A percentile compares a stretch with the other conserved stretches of the same genome.
Evolutionary conservation across 2,113 vertebrate genomes (phyloP).

Genomic region (Pelusios castaneus): DNA sequence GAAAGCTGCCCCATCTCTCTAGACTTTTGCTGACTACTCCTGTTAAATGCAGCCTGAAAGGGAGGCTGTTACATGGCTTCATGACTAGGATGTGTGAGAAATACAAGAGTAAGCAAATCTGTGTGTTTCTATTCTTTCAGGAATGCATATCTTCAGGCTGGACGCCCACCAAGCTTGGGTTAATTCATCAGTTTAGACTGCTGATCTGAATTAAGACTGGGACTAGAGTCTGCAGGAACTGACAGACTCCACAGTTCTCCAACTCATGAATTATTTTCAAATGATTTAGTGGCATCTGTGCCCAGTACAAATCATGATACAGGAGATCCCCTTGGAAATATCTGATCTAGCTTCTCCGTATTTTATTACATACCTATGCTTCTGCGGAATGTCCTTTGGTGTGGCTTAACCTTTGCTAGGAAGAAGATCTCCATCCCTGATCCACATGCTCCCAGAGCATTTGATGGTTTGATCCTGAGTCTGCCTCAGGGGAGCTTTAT

Average conservation of each 20-base stretch:
- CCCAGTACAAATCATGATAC: constrained; percentile 32
- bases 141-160: not conserved
- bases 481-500: not conserved
- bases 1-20: not conserved
- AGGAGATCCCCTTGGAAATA: constrained; percentile 15
- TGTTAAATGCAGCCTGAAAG: not conserved
- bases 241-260: constrained; percentile 25
- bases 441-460: not conserved
- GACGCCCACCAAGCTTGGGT: not conserved
- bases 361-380: not conserved
- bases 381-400: not conserved
- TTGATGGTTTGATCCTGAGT: accelerated
- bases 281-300: constrained; percentile 1
- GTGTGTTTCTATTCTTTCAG: not conserved
- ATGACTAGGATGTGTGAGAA: not conserved
- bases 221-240: constrained; percentile 12
- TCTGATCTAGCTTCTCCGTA: constrained; percentile 18
- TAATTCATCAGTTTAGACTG: not conserved
- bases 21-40: not conserved
- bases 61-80: not conserved
- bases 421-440: constrained; percentile 12
- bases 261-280: not conserved
- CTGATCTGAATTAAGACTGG: not conserved
- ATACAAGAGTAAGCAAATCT: not conserved
- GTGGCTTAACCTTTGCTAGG: constrained; percentile 10